phyloP scores from a whole-genome alignment of 2,797 vertebrate genomes.

The Astyanax mexicanus region DNA sequence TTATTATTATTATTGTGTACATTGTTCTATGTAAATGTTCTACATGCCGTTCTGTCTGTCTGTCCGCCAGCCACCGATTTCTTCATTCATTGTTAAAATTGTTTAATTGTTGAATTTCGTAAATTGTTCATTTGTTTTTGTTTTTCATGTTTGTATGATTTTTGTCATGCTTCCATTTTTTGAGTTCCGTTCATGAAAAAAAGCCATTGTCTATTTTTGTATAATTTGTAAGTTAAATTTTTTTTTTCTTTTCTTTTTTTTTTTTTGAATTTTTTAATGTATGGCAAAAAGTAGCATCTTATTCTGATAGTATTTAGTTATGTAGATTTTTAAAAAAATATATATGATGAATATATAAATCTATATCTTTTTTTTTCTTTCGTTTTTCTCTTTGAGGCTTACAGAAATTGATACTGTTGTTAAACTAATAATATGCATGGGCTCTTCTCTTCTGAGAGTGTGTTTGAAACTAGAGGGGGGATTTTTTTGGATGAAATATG shows the following conservation, averaged over 20 bases:
- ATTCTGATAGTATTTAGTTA: constrained; percentile 94
- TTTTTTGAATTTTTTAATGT: constrained; percentile 80
- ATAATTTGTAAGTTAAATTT: constrained; percentile 88
- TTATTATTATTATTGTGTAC: too few species aligned
- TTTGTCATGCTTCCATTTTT: constrained; percentile 87
- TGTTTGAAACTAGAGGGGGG: constrained; percentile 87
- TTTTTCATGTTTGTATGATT: constrained; percentile 84
- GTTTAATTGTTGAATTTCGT: too few species aligned
- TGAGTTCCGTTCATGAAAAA: constrained; percentile 75
- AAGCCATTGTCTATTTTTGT: constrained; percentile 92
- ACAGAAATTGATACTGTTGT: constrained; percentile 90
- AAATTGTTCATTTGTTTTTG: constrained; percentile 77
- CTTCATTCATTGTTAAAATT: constrained; percentile 73
- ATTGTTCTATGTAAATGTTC: too few species aligned
- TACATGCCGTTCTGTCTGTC: constrained; percentile 63
- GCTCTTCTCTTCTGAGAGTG: constrained; percentile 91
- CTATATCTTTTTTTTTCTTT: constrained; percentile 91
- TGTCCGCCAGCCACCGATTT: constrained; percentile 76
- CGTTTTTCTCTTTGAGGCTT: constrained; percentile 87
- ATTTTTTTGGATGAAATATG: constrained; percentile 86
- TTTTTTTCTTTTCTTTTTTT: constrained; percentile 65
- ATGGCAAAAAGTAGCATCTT: constrained; percentile 87
- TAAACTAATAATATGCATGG: constrained; percentile 99
- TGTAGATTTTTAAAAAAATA: constrained; percentile 90
- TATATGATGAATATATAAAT: constrained; percentile 89